Conservation (phyloP, 2,113 vertebrate genomes). For the Rhinolophus ferrumequinum region DNA sequence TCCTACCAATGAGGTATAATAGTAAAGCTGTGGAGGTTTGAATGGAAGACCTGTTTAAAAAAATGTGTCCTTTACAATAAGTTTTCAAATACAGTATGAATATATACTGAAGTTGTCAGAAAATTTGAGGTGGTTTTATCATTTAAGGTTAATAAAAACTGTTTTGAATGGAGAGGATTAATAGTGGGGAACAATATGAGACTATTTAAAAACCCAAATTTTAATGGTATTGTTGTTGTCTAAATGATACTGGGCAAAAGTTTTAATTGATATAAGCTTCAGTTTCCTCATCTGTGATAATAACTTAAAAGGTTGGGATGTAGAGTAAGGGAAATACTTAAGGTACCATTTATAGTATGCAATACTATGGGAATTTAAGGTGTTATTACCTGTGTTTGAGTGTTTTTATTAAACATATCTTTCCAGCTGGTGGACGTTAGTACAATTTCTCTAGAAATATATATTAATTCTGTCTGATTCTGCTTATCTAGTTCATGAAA, state of each 20-base stretch:
- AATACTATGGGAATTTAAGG: not conserved
- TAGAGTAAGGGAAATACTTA: not conserved
- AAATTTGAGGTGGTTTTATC: slow-evolving; percentile 16
- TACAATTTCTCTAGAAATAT: not conserved
- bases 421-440: not conserved
- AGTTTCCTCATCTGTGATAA: not conserved
- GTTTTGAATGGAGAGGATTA: not conserved
- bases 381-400: not conserved
- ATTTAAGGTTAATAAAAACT: not conserved
- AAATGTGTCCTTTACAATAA: not conserved
- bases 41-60: not conserved
- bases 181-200: not conserved
- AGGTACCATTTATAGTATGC: not conserved
- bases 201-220: not conserved
- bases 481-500: not conserved
- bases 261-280: not conserved
- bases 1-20: not conserved
- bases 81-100: not conserved
- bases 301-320: not conserved
- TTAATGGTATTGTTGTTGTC: not conserved
- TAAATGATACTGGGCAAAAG: not conserved
- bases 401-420: not conserved
- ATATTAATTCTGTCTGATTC: not conserved
- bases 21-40: not conserved
- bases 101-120: not conserved